Evolutionary conservation across 2,797 vertebrate genomes (phyloP).

Genomic region (Megalops cyprinoides): DNA sequence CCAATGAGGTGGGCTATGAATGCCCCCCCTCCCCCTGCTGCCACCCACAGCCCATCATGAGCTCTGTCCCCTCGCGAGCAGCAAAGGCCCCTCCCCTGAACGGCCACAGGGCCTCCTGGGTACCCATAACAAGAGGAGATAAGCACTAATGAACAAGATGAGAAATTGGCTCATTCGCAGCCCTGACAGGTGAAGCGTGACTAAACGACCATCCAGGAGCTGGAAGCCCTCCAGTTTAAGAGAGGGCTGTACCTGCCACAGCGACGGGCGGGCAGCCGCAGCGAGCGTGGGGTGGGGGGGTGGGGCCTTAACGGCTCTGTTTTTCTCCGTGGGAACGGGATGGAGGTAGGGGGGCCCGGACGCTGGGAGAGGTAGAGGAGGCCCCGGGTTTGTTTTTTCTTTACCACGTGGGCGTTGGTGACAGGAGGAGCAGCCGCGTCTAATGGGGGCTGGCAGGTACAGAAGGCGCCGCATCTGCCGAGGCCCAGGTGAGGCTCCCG

Average conservation of each 20-base stretch:
- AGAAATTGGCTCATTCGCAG: slow-evolving; percentile 49
- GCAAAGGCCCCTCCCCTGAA: not conserved
- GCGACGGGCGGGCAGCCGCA: not conserved
- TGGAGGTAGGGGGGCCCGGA: not conserved
- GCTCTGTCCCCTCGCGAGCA: not conserved
- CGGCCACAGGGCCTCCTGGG: slow-evolving; percentile 9
- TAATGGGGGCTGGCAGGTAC: slow-evolving; percentile 78
- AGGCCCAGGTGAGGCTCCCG: slow-evolving; percentile 70
- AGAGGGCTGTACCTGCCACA: slow-evolving; percentile 34
- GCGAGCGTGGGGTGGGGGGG: slow-evolving; percentile 27
- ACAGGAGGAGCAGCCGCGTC: slow-evolving; percentile 57
- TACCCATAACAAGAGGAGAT: slow-evolving; percentile 38
- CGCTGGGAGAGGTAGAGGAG: not conserved
- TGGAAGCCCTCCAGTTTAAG: slow-evolving; percentile 7
- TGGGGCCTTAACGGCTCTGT: no score
- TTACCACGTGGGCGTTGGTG: slow-evolving; percentile 57
- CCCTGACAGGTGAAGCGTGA: slow-evolving; percentile 52
- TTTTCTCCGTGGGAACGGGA: not conserved
- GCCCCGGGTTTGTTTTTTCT: no score
- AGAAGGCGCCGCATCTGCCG: slow-evolving; percentile 76
- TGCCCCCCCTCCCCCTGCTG: not conserved
- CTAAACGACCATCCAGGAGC: slow-evolving; percentile 45
- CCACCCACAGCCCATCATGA: not conserved
- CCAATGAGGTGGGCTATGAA: not conserved
- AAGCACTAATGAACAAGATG: slow-evolving; percentile 56